Base-by-base conservation (phyloP, 2,797 vertebrate genomes). In the Neosilurus hyrtlii region DNA sequence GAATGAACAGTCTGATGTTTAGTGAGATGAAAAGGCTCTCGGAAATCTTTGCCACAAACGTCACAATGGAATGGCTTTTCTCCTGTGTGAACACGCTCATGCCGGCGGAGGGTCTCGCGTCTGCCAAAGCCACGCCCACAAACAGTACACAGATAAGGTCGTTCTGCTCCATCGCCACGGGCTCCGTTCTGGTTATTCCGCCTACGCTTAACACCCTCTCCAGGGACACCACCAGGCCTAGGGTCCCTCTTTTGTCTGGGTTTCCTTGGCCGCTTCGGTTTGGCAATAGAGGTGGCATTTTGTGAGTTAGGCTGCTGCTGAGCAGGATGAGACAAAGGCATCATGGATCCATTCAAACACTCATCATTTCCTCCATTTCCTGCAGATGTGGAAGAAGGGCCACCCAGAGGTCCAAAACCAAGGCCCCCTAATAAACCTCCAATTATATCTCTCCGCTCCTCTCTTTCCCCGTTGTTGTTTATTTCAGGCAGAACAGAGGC, bases 1-100 rank as follows among this genome's bases (percentile, higher is more conserved):
- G 97, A 97, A 92, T 98, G 97, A 87, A 98, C 97, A 0, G 97
- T 97, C 79, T 96, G 95, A 86, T 98, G 97, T 85, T 98, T 98
- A 86, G 96, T 96, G 86, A 98, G 95, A 92, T 98, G 97, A 92
- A 98, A 98, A 14, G 96, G 96, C 86, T 98, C 97, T 0, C 97
- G 94, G 91, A 98, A 98, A 86, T 95, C 94, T 88, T 98, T 98
- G 0, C 97, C 97, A 1, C 97, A 98, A 1, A 98, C 94, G 0
- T 95, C 94, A 14, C 97, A 98, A 87, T 96, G 93, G 86, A 98
- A 96, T 0, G 97, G 96, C 88, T 98, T 98, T 90, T 98, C 97
- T 0, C 97, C 96, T 0, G 97, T 98, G 91, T 98, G 97, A 83
- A 98, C 96, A 0, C 97, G 93, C 83, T 96, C 96, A 43, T 98